Conservation (phyloP, 2,888 invertebrate species). For the Hecatera dysodea region DNA sequence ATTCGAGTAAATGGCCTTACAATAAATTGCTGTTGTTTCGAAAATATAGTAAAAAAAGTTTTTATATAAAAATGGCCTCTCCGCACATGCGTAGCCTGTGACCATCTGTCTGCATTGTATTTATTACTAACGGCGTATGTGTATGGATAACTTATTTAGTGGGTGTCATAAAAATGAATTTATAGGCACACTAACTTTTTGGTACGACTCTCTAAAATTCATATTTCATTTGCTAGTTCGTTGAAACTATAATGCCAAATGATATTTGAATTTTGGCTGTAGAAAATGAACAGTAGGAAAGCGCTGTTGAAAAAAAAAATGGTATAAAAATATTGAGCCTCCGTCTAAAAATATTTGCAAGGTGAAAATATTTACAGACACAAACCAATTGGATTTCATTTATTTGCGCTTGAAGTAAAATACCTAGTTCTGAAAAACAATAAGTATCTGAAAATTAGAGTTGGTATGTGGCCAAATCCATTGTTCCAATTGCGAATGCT, state of each 20-base stretch:
- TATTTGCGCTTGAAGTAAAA: not conserved
- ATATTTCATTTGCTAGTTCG: constrained; percentile 51
- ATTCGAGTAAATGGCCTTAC: not conserved
- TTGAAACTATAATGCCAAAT: constrained; percentile 48
- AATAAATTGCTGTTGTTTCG: not conserved
- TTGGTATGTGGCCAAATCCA: constrained; percentile 56
- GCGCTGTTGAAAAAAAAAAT: constrained; percentile 6
- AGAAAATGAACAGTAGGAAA: constrained; percentile 27
- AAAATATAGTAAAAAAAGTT: constrained; percentile 6
- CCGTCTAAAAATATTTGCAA: not conserved
- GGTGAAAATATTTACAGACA: constrained; percentile 1
- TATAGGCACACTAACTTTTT: constrained; percentile 65
- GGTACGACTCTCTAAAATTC: constrained; percentile 53
- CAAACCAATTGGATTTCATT: not conserved
- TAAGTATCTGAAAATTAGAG: constrained; percentile 32
- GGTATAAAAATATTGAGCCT: constrained; percentile 3
- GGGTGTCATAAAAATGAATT: constrained; percentile 67
- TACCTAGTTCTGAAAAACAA: constrained; percentile 11
- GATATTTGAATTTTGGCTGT: constrained; percentile 25
- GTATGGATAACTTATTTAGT: constrained; percentile 66
- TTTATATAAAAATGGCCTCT: constrained; percentile 26
- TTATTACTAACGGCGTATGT: constrained; percentile 59
- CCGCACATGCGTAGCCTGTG: constrained; percentile 34
- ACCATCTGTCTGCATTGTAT: constrained; percentile 63
- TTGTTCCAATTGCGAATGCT: constrained; percentile 72